phyloP scores from a whole-genome alignment of 1,140 invertebrate genomes.

The Microplitis mediator region DNA sequence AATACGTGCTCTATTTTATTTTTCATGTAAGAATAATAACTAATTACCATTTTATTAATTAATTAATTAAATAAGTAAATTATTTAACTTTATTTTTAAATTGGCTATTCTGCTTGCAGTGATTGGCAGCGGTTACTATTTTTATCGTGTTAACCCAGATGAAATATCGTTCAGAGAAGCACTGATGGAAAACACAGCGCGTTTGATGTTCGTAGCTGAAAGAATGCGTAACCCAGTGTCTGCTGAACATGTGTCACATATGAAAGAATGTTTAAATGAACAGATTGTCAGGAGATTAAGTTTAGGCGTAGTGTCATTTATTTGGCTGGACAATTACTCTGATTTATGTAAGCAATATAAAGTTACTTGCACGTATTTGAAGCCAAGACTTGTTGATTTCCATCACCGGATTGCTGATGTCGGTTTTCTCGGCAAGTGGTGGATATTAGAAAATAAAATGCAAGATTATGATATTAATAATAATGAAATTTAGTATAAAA shows the following conservation, averaged over 20 bases:
- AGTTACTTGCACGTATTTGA: conserved; percentile 73
- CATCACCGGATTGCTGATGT: conserved; percentile 75
- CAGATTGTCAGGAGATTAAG: conserved; percentile 69
- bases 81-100: background rate
- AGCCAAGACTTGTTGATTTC: conserved; percentile 68
- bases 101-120: conserved; percentile 52
- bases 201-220: conserved; percentile 71
- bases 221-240: conserved; percentile 71
- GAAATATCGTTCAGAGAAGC: conserved; percentile 68
- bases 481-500: conserved; percentile 33
- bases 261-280: conserved; percentile 71
- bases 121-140: conserved; percentile 54
- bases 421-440: conserved; percentile 70
- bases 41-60: background rate
- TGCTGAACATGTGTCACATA: conserved; percentile 67
- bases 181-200: conserved; percentile 65
- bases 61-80: background rate
- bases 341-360: conserved; percentile 72
- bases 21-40: conserved; percentile 30
- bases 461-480: conserved; percentile 46
- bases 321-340: conserved; percentile 76
- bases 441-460: conserved; percentile 42
- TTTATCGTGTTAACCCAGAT: conserved; percentile 69
- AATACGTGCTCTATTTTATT: conserved; percentile 38
- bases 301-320: conserved; percentile 74